Base-by-base conservation (phyloP, 2,113 vertebrate species). In the Gymnogyps californianus region DNA sequence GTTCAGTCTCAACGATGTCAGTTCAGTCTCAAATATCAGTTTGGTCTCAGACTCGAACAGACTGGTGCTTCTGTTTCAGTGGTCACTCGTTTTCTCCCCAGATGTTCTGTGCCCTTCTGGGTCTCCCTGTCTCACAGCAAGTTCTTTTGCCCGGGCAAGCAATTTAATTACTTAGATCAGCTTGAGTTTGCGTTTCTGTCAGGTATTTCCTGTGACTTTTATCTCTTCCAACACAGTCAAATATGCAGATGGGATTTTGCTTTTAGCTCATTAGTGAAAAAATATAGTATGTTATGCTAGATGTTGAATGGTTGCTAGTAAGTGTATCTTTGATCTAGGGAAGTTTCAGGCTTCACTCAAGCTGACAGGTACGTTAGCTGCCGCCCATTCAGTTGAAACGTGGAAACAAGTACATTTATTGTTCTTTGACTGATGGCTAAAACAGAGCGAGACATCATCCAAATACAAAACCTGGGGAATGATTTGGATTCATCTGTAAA, bases 1-100 rank as follows among this genome's bases (percentile, higher is more conserved):
- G 5, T 19, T 66, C 24, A 29, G 4, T 22, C 6, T 58, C 17
- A 52, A 14, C 0, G 0, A 20, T 14, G 29, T 11, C 32, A 17
- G 4, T 57, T 65, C 10, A 34, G 7, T 38, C 44, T 76, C 21
- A n/a, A 31, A 47, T 0, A 0, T 29, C 52, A 42, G 0, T 57
- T 47, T 61, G 34, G 8, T 34, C 31, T 87, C 55, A 64, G 29
- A 28, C 9, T 25, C 2, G 1, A 75, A 70, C 25, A 86, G 46
- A 59, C 14, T 15, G 6, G 8, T 47, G 20, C 4, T 64, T 64
- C 51, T n/a, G 11, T 71, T 87, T 55, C 7, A 2, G 21, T 3
- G 12, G 25, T 29, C 42, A 10, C 3, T 40, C 1, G 1, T 61
- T 93, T 82, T 57, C 11, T 79, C 1, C 21, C 3, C 13, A 26